Percentiles rank a stretch among this genome's conserved stretches.
Conservation (phyloP, 1,140 invertebrate genomes). For the Sitobion miscanthi region DNA sequence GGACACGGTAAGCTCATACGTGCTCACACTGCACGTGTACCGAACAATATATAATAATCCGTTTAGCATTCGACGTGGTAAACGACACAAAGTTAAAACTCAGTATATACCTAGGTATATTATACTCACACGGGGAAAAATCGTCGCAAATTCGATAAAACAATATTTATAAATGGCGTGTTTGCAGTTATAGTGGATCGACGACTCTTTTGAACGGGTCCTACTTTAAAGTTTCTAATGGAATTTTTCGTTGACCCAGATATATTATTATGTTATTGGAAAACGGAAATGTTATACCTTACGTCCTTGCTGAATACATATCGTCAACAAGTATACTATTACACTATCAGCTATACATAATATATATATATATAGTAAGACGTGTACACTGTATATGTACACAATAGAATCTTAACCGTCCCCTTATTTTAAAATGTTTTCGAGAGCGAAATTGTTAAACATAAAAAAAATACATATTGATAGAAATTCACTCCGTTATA, state of each 20-base stretch:
- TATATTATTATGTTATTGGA: background rate
- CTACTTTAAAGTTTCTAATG: background rate
- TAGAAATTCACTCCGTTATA: background rate
- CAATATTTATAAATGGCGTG: background rate
- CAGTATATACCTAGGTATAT: no score
- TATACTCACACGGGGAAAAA: background rate
- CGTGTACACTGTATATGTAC: background rate
- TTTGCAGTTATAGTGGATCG: background rate
- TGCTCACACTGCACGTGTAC: background rate
- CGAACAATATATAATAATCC: conserved; percentile 27
- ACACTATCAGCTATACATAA: background rate
- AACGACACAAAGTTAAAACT: background rate
- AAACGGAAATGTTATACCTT: background rate
- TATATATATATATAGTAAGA: background rate
- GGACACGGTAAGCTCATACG: background rate
- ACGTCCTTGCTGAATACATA: background rate
- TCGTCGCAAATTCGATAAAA: background rate
- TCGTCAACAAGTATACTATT: background rate
- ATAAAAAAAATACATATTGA: background rate
- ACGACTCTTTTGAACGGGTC: background rate
- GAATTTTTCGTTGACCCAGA: background rate
- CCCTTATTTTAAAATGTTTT: background rate
- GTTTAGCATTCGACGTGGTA: background rate
- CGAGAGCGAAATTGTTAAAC: background rate
- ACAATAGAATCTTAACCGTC: background rate